Evolutionary conservation across 1,140 invertebrate species (phyloP).

Genomic region (Meloidogyne hapla): DNA sequence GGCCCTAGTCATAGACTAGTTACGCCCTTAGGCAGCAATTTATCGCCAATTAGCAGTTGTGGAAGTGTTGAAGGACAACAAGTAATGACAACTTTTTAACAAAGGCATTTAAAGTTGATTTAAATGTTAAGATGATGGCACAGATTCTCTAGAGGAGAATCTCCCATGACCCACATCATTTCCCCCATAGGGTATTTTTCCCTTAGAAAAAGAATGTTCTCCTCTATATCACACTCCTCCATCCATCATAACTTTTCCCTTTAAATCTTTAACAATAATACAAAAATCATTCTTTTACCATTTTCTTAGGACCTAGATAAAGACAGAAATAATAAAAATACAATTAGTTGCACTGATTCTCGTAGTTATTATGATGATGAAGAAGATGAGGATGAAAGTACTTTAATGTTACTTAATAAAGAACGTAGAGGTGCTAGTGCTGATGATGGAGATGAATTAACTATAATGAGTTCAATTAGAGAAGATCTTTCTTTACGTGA

Average conservation of each 20-base stretch:
- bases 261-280: no score
- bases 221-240: no score
- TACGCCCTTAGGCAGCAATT: neutral
- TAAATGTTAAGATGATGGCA: no score
- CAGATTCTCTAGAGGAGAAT: no score
- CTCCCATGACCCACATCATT: no score
- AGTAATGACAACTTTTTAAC: neutral
- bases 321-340: neutral
- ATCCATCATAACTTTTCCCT: neutral
- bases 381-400: neutral
- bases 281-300: no score
- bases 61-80: constrained; percentile 21
- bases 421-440: neutral
- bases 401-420: constrained; percentile 5
- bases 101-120: neutral
- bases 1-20: neutral
- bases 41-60: constrained; percentile 29
- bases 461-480: constrained; percentile 3
- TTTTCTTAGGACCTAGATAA: neutral
- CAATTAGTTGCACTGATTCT: neutral
- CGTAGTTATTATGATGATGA: neutral
- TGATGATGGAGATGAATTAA: neutral
- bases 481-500: neutral
- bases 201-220: no score
- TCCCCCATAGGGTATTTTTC: no score